Evolutionary conservation across 2,888 invertebrate genomes (phyloP).

Genomic region (Tiliacea citrago): DNA sequence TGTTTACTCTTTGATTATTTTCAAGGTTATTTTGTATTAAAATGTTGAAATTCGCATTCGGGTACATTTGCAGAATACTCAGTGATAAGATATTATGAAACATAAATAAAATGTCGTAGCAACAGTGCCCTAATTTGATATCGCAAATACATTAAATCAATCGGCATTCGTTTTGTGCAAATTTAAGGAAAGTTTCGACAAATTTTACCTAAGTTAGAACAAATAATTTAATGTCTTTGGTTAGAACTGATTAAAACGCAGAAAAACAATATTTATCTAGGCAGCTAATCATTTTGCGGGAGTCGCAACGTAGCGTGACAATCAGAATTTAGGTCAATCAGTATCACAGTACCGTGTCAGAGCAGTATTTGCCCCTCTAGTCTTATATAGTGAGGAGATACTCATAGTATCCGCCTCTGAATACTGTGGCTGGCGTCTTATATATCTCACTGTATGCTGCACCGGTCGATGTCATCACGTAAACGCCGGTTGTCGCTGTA

Average conservation of each 20-base stretch:
- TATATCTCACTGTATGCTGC: background rate
- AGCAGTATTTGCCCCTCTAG: background rate
- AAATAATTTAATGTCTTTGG: too few species aligned
- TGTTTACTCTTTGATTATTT: constrained; percentile 32
- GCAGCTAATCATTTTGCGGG: background rate
- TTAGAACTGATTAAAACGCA: background rate
- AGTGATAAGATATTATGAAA: constrained; percentile 40
- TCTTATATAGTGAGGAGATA: too few species aligned
- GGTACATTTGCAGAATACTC: constrained; percentile 9
- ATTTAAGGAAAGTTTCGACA: background rate
- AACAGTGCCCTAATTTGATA: constrained; percentile 25
- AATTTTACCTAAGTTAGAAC: background rate
- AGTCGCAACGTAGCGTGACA: background rate
- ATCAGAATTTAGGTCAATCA: background rate
- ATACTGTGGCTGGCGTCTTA: background rate
- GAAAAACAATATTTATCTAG: constrained; percentile 8
- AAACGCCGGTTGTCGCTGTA: background rate
- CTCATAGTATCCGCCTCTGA: background rate
- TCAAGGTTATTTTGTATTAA: constrained; percentile 40
- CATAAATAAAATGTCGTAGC: constrained; percentile 13
- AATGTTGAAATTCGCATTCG: constrained; percentile 21
- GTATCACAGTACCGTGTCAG: background rate
- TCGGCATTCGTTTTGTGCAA: background rate
- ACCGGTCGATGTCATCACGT: background rate
- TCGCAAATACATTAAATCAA: constrained; percentile 7